These are phyloP conservation scores for Anthonomus grandis DNA, from an alignment of 1,140 invertebrate genomes.

Conservation along the genomic window DNA sequence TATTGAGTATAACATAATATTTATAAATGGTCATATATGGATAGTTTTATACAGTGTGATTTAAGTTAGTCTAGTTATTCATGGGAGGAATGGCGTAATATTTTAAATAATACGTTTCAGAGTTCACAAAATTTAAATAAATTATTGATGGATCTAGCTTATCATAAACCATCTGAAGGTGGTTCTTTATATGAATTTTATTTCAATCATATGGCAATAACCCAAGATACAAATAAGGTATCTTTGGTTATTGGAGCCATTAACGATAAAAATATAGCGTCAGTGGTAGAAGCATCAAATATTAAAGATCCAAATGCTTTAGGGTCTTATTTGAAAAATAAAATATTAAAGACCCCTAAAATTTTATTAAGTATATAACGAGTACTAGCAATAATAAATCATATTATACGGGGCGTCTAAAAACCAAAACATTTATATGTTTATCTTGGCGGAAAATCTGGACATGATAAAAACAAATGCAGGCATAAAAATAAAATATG, in stretches of 20 bases:
- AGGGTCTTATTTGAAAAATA: constrained; percentile 11
- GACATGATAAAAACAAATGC: not conserved
- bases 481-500: too few relatives aligned
- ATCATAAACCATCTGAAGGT: too few relatives aligned
- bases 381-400: too few relatives aligned
- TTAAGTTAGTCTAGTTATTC: not conserved
- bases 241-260: constrained; percentile 10
- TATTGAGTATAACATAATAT: not conserved
- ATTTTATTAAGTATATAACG: not conserved
- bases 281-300: too few relatives aligned
- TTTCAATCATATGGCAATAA: constrained; percentile 4
- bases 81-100: constrained; percentile 1
- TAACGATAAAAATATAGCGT: too few relatives aligned
- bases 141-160: constrained; percentile 3
- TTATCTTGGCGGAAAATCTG: not conserved
- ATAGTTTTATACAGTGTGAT: not conserved
- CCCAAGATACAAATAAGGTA: constrained; percentile 1
- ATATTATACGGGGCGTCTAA: not conserved
- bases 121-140: not conserved
- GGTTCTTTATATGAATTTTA: constrained; percentile 5
- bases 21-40: not conserved
- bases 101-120: constrained; percentile 10
- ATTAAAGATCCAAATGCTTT: not conserved
- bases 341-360: not conserved
- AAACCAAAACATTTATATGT: too few relatives aligned